Evolutionary conservation across 2,888 invertebrate species (phyloP).

Genomic region (Oscheius sp.): DNA sequence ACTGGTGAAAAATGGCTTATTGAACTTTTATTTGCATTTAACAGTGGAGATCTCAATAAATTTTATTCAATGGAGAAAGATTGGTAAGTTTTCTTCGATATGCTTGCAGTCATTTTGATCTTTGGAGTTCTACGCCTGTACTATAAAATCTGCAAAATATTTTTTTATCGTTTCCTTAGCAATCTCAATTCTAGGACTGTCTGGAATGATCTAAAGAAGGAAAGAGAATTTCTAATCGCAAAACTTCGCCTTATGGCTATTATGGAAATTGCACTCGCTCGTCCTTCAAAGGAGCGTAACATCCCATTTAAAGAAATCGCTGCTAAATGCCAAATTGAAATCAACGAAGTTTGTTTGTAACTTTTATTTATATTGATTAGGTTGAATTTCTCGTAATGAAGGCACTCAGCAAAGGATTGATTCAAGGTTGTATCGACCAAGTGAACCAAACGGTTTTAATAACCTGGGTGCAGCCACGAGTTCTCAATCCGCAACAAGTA

Average conservation of each 20-base stretch:
- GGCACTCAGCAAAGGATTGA: slow-evolving; percentile 90
- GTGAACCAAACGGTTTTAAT: slow-evolving; percentile 80
- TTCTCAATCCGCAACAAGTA: slow-evolving; percentile 79
- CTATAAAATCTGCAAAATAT: neutral
- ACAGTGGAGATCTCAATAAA: slow-evolving; percentile 78
- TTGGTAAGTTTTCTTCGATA: slow-evolving; percentile 70
- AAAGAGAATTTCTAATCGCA: slow-evolving; percentile 73
- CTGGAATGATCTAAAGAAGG: slow-evolving; percentile 67
- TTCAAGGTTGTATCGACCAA: slow-evolving; percentile 78
- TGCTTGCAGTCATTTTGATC: too few species aligned
- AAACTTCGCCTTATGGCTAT: slow-evolving; percentile 94
- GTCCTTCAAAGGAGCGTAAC: slow-evolving; percentile 85
- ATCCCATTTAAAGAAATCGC: slow-evolving; percentile 90
- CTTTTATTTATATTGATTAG: slow-evolving; percentile 19
- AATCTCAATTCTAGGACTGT: slow-evolving; percentile 54
- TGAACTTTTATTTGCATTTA: slow-evolving; percentile 81
- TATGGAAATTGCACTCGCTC: slow-evolving; percentile 98
- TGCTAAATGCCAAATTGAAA: slow-evolving; percentile 82
- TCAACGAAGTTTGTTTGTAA: slow-evolving; percentile 72
- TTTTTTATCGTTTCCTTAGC: neutral
- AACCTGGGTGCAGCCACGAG: slow-evolving; percentile 87
- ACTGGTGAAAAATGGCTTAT: slow-evolving; percentile 85
- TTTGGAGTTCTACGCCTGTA: too few species aligned
- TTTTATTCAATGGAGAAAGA: slow-evolving; percentile 76
- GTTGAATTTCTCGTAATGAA: slow-evolving; percentile 97